Base-by-base conservation (phyloP, 2,888 invertebrate species). In the Himalopsyche anomala region DNA sequence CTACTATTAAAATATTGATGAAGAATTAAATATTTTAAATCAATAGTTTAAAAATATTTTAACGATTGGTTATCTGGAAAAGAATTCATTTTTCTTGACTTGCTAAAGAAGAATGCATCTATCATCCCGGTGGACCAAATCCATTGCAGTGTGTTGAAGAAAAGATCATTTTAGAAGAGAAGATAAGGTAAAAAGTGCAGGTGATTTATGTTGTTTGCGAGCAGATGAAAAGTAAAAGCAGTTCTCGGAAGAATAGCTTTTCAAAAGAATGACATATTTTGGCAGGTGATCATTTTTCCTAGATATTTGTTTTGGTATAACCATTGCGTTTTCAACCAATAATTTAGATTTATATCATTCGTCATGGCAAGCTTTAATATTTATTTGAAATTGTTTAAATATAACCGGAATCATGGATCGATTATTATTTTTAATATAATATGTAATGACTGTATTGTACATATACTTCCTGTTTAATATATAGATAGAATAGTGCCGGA, bases 221-320 rank as follows among this genome's bases (percentile, higher is more conserved):
- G 87, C 88, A 87, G 87, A 87, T 86, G 87, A 88, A 86, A 87
- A 85, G 86, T 87, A 86, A 87, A 87, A 88, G 82, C 87, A 40
- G 55, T 87, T 85, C 88, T 83, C 54, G 85, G 85, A 86, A 87
- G 86, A 86, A 86, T 82, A 42, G 83, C 40, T 51, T 87, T 84
- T 82, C 74, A 80, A 81, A 56, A 69, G 54, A 56, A 42, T 87
- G 88, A 87, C 84, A 81, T 88, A 87, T 88, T 88, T 88, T 88
- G 88, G 87, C 88, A 88, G 87, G 87, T 88, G 88, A 88, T 86
- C 87, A 88, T 88, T 86, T 85, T 82, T 38, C 74, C 36, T 74
- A 38, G 74, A 74, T 74, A 38, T 62, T 36, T 74, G 4, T 36
- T 74, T 74, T 74, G 36, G 28, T 28, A 74, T 74, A 51, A 15